Evolutionary conservation across 2,888 invertebrate genomes (phyloP), one percentile per base, ranked within the genome.

Genomic region (Unio delphinus): DNA sequence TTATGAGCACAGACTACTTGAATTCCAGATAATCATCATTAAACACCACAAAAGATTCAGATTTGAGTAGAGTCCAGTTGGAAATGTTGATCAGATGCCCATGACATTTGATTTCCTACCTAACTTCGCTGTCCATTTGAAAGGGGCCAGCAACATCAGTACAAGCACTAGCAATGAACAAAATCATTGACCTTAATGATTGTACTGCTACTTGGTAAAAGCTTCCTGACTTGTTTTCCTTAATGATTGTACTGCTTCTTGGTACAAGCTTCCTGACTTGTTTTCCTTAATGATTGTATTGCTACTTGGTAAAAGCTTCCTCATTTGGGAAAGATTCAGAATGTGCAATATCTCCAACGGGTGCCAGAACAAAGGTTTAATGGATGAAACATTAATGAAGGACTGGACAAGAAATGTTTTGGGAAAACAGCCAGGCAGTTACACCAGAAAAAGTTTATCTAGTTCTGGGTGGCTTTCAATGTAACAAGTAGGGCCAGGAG

Each of bases 81-180:
- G 73, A 17, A 73, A 70, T 55, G 73, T 69, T 26, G 68, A 72
- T 61, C 68, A 68, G 63, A 72, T 58, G n/a, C 69, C 67, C 11
- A 65, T 68, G 23, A 67, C 67, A n/a, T 69, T 70, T 61, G 75
- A 75, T 59, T 17, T 75, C n/a, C 34, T 69, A 26, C 11, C 45
- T 17, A 26, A 57, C 17, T 67, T 70, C 11, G 68, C 69, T 6
- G 59, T 77, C 11, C 17, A 63, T 1, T 26, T 45, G 11, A 69
- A 64, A 26, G 68, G 68, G 0, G 6, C 56, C 1, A 70, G 61
- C 57, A 34, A 8, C 8, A 34, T 34, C 34, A 34, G 68, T 73
- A 3, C 59, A 17, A 73, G 71, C 26, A 72, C 70, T 6, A 69
- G 72, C 18, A 69, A 74, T 54, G 65, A 77, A 55, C 70, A 74